A percentile compares a stretch with the other conserved stretches of the same genome.
Evolutionary conservation across 2,113 vertebrate genomes (phyloP).

Genomic region (Raja brachyura): DNA sequence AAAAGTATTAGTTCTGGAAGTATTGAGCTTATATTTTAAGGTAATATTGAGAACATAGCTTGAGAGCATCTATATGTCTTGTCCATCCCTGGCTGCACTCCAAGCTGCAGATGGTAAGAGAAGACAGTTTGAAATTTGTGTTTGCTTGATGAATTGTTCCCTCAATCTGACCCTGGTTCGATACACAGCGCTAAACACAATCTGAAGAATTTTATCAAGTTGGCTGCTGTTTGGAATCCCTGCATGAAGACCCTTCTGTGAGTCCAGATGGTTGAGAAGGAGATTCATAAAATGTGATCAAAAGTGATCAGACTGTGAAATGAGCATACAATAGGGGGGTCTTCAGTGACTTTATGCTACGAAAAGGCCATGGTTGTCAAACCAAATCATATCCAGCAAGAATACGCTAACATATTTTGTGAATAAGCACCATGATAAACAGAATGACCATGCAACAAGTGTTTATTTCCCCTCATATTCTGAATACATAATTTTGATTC

Average conservation of each 20-base stretch:
- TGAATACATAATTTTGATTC: not conserved
- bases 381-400: not conserved
- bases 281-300: conserved; percentile 45
- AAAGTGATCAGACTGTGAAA: conserved; percentile 40
- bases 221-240: conserved; percentile 45
- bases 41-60: not conserved
- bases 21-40: not conserved
- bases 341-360: conserved; percentile 5
- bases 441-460: conserved; percentile 10
- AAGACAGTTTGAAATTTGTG: conserved; percentile 56
- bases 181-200: conserved; percentile 54
- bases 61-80: conserved; percentile 3
- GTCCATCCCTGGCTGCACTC: conserved; percentile 47
- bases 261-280: conserved; percentile 51
- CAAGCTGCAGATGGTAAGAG: conserved; percentile 59
- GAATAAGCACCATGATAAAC: not conserved
- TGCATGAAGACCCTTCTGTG: conserved; percentile 52
- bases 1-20: not conserved
- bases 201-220: conserved; percentile 50
- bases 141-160: conserved; percentile 56
- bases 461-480: not conserved
- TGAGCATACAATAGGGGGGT: not conserved
- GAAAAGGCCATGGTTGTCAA: conserved; percentile 11
- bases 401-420: not conserved
- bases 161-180: conserved; percentile 62